Base-by-base conservation (phyloP, 2,797 vertebrate species). In the Capromys pilorides region DNA sequence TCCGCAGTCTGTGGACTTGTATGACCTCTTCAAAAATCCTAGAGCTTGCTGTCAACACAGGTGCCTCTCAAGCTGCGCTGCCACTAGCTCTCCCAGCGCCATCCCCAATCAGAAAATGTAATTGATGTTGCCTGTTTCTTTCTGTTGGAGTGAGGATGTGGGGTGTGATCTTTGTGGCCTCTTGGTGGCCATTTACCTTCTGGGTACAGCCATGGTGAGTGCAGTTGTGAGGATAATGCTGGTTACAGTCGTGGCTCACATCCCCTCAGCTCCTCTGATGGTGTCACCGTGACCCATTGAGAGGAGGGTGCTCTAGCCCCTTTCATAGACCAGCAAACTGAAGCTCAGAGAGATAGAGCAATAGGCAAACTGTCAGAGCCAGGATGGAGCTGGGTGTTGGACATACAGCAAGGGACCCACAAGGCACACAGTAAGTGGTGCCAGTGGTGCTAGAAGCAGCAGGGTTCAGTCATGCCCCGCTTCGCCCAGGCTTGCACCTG, bases 341-440 rank as follows among this genome's bases (percentile, higher is more conserved):
- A 79, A 36, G 57, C 26, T 61, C 19, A 9, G 45, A 81, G 33
- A 83, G 71, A 36, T n/a, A 28, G 78, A 61, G n/a, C 51, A 28
- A 41, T 0, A 62, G 49, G 6, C 14, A 11, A 5, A 18, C 6
- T 16, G 19, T 22, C 13, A n/a, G 82, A 64, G 36, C 41, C 24
- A 26, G 80, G 36, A 31, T 81, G 54, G 89, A n/a, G 57, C 39
- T 21, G n/a, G 64, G 67, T 54, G n/a, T 69, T 41, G 9, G 62
- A 31, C 39, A 21, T 0, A 1, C 36, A 28, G n/a, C 75, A 59
- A 28, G 16, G 54, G 54, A 36, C 0, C 0, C 33, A 49, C 33
- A 18, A 64, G 49, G 41, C 71, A 59, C 66, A 87, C 67, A 69
- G 4, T 78, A 73, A 88, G 33, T 39, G 28, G 22, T 66, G 45